phyloP scores from a whole-genome alignment of 2,797 vertebrate species.

The Petrocephalus schoutedeni region DNA sequence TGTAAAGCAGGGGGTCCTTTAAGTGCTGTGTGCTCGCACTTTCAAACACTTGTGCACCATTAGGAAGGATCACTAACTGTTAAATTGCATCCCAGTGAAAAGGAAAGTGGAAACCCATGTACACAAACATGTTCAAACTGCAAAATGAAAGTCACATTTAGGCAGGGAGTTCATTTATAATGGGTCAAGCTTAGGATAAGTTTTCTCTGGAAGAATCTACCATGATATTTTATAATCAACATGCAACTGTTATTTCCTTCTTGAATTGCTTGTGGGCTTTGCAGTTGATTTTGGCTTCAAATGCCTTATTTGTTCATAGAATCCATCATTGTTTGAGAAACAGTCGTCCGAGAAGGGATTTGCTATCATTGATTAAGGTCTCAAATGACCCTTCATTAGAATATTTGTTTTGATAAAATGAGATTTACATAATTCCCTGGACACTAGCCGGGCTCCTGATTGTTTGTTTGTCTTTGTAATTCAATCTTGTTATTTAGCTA shows the following conservation, averaged over 20 bases:
- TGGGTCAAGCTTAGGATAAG: background rate
- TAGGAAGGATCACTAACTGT: background rate
- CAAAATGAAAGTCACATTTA: background rate
- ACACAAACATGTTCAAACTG: background rate
- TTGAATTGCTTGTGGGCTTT: background rate
- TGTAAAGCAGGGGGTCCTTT: background rate
- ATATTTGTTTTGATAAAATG: background rate
- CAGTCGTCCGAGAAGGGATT: background rate
- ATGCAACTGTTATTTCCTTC: background rate
- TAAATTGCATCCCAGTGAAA: background rate
- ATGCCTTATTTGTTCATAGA: background rate
- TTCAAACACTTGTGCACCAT: background rate
- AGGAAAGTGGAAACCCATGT: background rate
- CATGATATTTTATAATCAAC: background rate
- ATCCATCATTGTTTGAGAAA: background rate
- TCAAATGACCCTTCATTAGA: background rate
- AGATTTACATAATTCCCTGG: background rate
- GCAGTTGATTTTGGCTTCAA: background rate
- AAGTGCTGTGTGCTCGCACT: background rate
- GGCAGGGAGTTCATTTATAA: background rate
- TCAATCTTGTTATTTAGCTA: background rate
- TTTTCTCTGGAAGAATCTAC: background rate
- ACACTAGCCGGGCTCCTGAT: background rate
- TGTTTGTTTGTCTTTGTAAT: background rate
- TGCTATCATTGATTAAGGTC: constrained; percentile 15